Conservation (phyloP, 2,888 invertebrate genomes). For the Lasioglossum villosulum region DNA sequence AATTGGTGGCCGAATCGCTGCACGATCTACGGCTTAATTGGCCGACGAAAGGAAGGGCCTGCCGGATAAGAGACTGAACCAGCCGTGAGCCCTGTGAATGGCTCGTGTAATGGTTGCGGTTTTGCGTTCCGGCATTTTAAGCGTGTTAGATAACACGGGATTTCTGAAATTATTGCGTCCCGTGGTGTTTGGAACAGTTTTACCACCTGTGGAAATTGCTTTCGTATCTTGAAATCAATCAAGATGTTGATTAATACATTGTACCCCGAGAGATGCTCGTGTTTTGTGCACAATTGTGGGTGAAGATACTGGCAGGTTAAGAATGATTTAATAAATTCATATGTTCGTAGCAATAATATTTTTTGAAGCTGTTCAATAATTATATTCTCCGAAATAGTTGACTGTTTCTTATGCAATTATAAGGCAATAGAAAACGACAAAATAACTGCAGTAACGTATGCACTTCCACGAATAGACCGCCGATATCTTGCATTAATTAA, state of each 20-base stretch:
- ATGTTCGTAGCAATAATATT: too few relatives aligned
- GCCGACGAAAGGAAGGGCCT: constrained; percentile 61
- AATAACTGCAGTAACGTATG: too few relatives aligned
- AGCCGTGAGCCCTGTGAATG: constrained; percentile 45
- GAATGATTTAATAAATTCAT: too few relatives aligned
- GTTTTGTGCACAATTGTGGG: background rate
- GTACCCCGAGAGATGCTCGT: background rate
- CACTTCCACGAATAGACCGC: too few relatives aligned
- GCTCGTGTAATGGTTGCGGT: constrained; percentile 20
- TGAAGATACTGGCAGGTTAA: background rate
- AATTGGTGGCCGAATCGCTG: constrained; percentile 42
- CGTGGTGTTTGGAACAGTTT: background rate
- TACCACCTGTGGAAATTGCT: background rate
- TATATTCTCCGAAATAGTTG: too few relatives aligned
- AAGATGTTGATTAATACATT: background rate
- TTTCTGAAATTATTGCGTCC: constrained; percentile 14
- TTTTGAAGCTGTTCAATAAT: too few relatives aligned
- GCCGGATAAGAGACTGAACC: constrained; percentile 44
- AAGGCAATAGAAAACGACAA: too few relatives aligned
- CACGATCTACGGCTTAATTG: constrained; percentile 64
- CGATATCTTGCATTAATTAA: too few relatives aligned
- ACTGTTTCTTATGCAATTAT: too few relatives aligned
- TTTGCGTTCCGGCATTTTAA: constrained; percentile 4
- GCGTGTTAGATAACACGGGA: background rate
- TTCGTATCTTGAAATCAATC: background rate